phyloP scores from a whole-genome alignment of 2,888 invertebrate genomes.

The Ennomos quercinarius region DNA sequence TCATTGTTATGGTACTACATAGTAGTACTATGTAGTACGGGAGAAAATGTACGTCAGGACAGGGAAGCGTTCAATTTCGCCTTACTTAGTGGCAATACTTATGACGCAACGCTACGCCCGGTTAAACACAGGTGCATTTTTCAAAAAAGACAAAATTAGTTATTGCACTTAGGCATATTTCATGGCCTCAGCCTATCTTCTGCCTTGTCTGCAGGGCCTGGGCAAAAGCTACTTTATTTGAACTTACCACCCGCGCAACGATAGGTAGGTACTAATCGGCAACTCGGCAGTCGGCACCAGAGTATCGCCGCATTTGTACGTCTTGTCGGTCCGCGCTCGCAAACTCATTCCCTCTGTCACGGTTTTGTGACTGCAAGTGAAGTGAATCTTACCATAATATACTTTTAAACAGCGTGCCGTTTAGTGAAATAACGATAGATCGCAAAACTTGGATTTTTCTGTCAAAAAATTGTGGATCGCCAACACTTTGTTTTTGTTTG shows the following conservation, averaged over 20 bases:
- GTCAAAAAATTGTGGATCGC: slow-evolving; percentile 49
- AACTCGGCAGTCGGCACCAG: slow-evolving; percentile 53
- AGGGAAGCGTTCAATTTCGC: no score
- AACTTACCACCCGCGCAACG: background rate
- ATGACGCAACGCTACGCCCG: no score
- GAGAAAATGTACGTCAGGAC: no score
- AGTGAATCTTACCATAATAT: slow-evolving; percentile 65
- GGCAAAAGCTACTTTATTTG: no score
- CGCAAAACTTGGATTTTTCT: slow-evolving; percentile 46
- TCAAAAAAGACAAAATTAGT: no score
- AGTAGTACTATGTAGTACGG: no score
- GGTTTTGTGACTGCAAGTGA: slow-evolving; percentile 73
- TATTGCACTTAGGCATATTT: no score
- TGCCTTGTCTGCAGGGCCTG: no score
- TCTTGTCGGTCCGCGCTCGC: slow-evolving; percentile 51
- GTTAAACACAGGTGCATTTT: no score
- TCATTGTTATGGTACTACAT: no score
- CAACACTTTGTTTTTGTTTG: slow-evolving; percentile 65
- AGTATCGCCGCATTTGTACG: slow-evolving; percentile 60
- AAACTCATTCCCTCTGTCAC: slow-evolving; percentile 70
- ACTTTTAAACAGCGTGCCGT: slow-evolving; percentile 41
- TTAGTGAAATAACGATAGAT: slow-evolving; percentile 38
- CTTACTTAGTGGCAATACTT: no score
- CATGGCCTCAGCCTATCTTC: no score
- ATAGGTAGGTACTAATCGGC: background rate